A percentile compares a stretch with the other conserved stretches of the same genome.
Conservation (phyloP, 2,797 vertebrate genomes). For the Macropus fuliginosus region DNA sequence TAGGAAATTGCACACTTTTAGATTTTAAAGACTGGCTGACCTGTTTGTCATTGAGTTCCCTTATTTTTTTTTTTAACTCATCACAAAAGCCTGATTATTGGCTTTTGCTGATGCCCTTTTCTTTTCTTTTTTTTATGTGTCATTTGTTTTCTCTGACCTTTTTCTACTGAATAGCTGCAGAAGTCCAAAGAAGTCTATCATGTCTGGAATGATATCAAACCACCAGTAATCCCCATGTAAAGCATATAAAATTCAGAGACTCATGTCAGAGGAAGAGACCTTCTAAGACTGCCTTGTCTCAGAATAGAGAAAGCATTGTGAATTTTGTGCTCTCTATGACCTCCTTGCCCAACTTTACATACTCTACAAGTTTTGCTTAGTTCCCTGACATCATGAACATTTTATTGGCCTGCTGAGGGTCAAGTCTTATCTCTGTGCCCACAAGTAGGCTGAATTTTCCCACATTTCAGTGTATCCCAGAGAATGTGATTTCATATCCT, state of each 20-base stretch:
- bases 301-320: conserved; percentile 34
- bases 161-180: not conserved
- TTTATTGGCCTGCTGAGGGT: conserved; percentile 56
- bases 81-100: not conserved
- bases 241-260: conserved; percentile 19
- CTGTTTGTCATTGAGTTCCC: not conserved
- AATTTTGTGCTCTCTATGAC: not conserved
- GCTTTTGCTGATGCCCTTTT: not conserved
- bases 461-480: not conserved
- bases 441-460: conserved; percentile 65
- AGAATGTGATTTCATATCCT: not conserved
- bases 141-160: not conserved
- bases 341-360: not conserved
- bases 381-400: conserved; percentile 50
- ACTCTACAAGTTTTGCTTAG: conserved; percentile 45
- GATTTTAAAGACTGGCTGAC: not conserved
- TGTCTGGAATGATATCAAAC: conserved; percentile 30
- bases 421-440: conserved; percentile 54
- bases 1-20: not conserved
- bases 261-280: conserved; percentile 13
- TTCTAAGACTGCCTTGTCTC: conserved; percentile 34
- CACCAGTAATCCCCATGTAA: conserved; percentile 5
- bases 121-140: not conserved
- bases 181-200: conserved; percentile 41
- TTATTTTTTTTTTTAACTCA: not conserved